These are phyloP conservation scores for Ctenosaura bakeri DNA, from an alignment of 2,797 vertebrate genomes.

Conservation along the genomic window DNA sequence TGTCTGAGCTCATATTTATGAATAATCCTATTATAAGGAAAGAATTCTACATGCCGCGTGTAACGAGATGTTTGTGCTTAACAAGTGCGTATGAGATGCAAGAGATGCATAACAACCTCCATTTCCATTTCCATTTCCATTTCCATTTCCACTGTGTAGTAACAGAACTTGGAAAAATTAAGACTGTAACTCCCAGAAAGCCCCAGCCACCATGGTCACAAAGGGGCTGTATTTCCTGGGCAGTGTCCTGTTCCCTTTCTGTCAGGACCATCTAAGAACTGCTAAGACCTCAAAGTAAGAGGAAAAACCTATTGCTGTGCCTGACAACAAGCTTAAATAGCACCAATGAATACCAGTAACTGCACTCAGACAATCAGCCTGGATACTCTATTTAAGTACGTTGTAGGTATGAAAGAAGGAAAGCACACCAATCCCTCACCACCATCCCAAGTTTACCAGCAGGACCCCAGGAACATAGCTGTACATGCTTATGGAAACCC, in stretches of 20 bases:
- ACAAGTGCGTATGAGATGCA: not conserved
- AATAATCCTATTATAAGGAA: not conserved
- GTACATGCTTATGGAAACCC: no score
- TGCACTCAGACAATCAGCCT: not conserved
- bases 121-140: not conserved
- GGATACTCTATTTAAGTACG: not conserved
- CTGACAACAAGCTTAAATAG: not conserved
- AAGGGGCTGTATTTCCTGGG: not conserved
- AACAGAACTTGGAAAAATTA: not conserved
- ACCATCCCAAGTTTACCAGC: no score
- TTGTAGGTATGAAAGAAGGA: not conserved
- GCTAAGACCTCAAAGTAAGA: not conserved
- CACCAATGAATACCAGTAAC: not conserved
- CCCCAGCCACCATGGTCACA: no score
- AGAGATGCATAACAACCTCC: not conserved
- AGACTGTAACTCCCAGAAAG: no score
- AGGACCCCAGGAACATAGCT: no score
- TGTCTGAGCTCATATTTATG: not conserved
- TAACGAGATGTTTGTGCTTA: not conserved
- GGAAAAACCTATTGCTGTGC: not conserved
- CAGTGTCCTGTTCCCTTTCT: no score
- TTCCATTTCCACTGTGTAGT: not conserved
- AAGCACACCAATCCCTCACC: not conserved
- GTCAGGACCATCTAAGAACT: not conserved
- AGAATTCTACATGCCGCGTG: not conserved